These are phyloP conservation scores for Pycnonotus jocosus DNA, from an alignment of 2,113 vertebrate genomes.

Conservation along the genomic window DNA sequence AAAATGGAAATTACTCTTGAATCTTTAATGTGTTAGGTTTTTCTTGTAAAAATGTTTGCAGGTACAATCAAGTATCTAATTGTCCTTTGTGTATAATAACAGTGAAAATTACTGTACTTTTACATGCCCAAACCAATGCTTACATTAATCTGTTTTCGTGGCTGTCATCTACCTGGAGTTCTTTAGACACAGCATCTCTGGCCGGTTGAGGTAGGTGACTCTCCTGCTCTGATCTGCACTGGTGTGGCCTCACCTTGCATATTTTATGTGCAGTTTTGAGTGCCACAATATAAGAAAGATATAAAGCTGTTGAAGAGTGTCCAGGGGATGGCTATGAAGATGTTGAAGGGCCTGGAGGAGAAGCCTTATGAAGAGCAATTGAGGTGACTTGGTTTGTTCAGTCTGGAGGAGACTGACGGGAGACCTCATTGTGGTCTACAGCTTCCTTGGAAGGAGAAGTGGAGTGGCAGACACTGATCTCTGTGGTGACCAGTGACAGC, in stretches of 20 bases:
- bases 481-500: not conserved
- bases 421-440: not conserved
- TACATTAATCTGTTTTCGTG: not conserved
- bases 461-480: not conserved
- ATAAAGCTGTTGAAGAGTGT: not conserved
- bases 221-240: not conserved
- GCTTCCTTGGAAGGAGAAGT: not conserved
- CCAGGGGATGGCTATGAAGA: not conserved
- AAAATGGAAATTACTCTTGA: slow-evolving; percentile 3
- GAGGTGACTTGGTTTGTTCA: not conserved
- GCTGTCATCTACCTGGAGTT: not conserved
- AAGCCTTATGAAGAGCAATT: not conserved
- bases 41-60: not conserved
- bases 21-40: not conserved
- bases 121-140: not conserved
- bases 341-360: not conserved
- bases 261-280: not conserved
- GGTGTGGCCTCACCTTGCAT: not conserved
- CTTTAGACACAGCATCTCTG: not conserved
- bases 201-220: not conserved
- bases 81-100: not conserved
- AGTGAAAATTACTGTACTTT: not conserved
- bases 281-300: not conserved
- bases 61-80: not conserved
- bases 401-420: not conserved